Base-by-base conservation (phyloP, 2,888 invertebrate genomes). In the Altica lythri region DNA sequence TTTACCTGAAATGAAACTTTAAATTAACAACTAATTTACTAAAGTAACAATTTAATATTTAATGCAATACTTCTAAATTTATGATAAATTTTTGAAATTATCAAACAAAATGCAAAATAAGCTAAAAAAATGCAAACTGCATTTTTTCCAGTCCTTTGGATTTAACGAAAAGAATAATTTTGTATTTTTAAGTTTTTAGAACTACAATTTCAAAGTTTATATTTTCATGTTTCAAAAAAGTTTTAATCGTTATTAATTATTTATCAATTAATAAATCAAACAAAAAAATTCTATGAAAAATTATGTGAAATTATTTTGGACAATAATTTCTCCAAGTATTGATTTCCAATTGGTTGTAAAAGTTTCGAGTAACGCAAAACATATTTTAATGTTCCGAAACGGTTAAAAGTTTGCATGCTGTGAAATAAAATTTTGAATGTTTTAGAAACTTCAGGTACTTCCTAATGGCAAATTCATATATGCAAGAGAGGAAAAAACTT, bases 391-490 rank as follows among this genome's bases (percentile, higher is more conserved):
- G 29, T 29, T 29, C 10, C 2, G 10, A 29, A 29, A 29, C n/a
- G 9, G 29, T 10, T 29, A 10, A 29, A 29, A 29, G 10, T 10
- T 10, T 29, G 29, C 10, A n/a, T 10, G 10, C n/a, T 29, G 9
- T 3, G 29, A 29, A 10, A 29, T 29, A 29, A 29, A 29, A 29
- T 29, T 29, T 29, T 29, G 29, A 29, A 29, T 29, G 29, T 29
- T 9, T 29, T 29, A 10, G 29, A 29, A 29, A n/a, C n/a, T n/a
- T n/a, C n/a, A n/a, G n/a, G n/a, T n/a, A 29, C 29, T 29, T 29
- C 29, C 29, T 29, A 29, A 29, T 29, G 29, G 29, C 9, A 29
- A 29, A 29, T 29, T 29, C 29, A 29, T 29, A 29, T 29, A 29
- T 29, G 9, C 29, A 29, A 29, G 10, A 9, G 29, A 29, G 29